Percentiles rank a stretch among this genome's conserved stretches.
phyloP scores from a whole-genome alignment of 2,888 invertebrate species.

The Ischnura elegans region DNA sequence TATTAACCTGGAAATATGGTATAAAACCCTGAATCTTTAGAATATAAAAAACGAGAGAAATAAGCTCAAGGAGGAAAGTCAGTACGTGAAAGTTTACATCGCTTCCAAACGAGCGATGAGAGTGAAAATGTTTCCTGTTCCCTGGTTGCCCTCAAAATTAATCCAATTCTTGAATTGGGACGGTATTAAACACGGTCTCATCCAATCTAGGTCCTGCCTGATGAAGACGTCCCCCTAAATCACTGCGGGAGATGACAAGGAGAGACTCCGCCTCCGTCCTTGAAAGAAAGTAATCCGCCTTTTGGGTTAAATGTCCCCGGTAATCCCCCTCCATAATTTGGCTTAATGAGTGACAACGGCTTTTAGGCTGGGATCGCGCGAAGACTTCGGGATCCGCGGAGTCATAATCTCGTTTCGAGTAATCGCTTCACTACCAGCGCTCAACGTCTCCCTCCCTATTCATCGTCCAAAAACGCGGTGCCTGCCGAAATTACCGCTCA shows the following conservation, averaged over 20 bases:
- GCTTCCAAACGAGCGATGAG: background rate
- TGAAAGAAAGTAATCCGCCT: background rate
- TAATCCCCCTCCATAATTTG: background rate
- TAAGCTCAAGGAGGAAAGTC: background rate
- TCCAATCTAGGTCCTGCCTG: background rate
- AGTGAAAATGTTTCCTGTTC: background rate
- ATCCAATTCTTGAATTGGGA: background rate
- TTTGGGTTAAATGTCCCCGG: background rate
- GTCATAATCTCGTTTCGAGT: background rate
- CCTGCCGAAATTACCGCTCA: background rate
- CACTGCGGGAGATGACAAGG: background rate
- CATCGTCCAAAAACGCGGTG: background rate
- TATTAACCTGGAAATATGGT: too few relatives aligned
- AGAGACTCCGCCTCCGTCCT: background rate
- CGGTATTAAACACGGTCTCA: background rate
- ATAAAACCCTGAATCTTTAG: too few relatives aligned
- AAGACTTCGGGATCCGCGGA: background rate
- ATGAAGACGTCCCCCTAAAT: background rate
- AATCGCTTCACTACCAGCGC: background rate
- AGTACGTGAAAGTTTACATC: background rate
- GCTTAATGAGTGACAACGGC: background rate
- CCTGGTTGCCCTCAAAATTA: background rate
- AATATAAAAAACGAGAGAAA: too few relatives aligned
- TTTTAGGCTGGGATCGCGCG: background rate
- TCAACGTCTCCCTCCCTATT: background rate